Percentiles rank a stretch among this genome's conserved stretches.
Conservation (phyloP, 2,888 invertebrate genomes). For the Caenorhabditis virilis region DNA sequence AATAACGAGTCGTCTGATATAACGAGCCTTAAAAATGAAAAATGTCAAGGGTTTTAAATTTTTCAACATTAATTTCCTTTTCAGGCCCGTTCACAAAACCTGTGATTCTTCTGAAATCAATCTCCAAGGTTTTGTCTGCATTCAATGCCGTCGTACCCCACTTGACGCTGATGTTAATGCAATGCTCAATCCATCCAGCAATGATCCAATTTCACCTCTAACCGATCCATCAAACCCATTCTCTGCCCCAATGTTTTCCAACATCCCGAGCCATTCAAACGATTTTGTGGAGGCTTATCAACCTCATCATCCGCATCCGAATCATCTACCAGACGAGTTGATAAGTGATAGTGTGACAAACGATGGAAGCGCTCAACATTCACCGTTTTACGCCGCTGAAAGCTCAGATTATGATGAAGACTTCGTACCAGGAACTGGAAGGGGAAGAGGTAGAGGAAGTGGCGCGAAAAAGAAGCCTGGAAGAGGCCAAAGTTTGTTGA, state of each 20-base stretch:
- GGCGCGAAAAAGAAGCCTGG: conserved; percentile 53
- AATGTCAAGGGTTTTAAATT: background rate
- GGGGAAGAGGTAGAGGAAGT: conserved; percentile 24
- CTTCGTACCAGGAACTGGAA: conserved; percentile 41
- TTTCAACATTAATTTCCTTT: conserved; percentile 3
- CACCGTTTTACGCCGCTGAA: conserved; percentile 46
- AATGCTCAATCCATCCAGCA: conserved; percentile 25
- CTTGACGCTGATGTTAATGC: conserved; percentile 39
- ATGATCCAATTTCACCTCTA: conserved; percentile 2
- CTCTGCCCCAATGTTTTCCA: conserved; percentile 5
- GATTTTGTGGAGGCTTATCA: no score
- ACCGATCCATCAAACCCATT: conserved; percentile 3
- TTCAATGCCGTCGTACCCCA: conserved; percentile 68
- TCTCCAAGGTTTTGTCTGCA: conserved; percentile 84
- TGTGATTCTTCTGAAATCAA: conserved; percentile 29
- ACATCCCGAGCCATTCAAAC: background rate
- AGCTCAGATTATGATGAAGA: conserved; percentile 51
- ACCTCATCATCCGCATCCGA: background rate
- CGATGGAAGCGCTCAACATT: conserved; percentile 45
- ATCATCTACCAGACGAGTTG: conserved; percentile 16
- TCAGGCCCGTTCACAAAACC: conserved; percentile 24
- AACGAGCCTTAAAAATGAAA: no score
- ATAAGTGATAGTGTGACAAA: conserved; percentile 38
- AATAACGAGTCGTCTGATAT: no score
- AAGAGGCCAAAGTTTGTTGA: conserved; percentile 35